Conservation (phyloP, 2,113 vertebrate species). For the Scortum barcoo region DNA sequence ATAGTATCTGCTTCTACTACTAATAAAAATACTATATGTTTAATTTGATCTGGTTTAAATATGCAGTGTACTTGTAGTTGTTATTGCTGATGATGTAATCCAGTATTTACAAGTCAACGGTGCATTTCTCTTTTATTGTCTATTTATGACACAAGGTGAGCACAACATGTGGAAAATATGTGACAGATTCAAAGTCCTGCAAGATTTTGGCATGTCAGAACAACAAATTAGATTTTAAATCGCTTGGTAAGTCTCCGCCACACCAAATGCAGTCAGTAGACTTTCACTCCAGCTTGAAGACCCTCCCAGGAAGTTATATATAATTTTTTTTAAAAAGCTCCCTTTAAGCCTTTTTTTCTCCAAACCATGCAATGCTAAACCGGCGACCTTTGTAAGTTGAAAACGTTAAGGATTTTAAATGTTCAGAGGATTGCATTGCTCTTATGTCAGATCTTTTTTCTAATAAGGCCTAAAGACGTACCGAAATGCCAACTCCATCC, state of each 20-base stretch:
- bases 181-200: background rate
- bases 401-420: background rate
- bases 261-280: background rate
- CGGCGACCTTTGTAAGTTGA: background rate
- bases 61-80: background rate
- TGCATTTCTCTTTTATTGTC: background rate
- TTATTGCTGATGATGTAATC: too few species aligned
- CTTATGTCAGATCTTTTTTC: background rate
- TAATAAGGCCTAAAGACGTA: background rate
- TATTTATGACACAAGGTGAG: background rate
- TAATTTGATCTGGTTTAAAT: background rate
- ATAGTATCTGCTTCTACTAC: background rate
- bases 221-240: background rate
- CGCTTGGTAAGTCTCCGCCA: background rate
- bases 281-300: background rate
- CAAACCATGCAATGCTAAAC: background rate
- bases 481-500: background rate
- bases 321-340: too few species aligned
- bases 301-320: background rate
- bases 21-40: slow-evolving; percentile 6
- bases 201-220: background rate
- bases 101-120: background rate
- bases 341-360: too few species aligned
- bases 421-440: background rate
- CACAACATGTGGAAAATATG: background rate